Base-by-base conservation (phyloP, 2,113 vertebrate genomes). In the Nannospalax galili region DNA sequence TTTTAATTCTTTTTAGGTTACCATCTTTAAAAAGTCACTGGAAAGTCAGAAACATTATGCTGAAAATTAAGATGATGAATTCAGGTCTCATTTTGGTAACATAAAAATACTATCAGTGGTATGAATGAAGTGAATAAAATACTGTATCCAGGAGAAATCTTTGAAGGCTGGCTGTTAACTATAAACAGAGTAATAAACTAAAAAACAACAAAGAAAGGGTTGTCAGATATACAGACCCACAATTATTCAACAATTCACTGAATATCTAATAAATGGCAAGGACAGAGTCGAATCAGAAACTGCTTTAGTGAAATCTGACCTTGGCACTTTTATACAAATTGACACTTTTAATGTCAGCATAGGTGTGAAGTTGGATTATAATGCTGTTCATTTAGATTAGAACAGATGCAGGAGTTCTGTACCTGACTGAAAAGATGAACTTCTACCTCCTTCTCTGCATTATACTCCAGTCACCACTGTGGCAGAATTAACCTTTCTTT, bases 361-460 rank as follows among this genome's bases (percentile, higher is more conserved):
- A 96, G n/a, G 58, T 93, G 40, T 98, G 97, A 84, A 96, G 79
- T 84, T 96, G 97, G 93, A 94, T 98, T 97, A 98, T 98, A 98
- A 78, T 96, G 62, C 26, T 91, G 94, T 97, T 97, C 95, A 96
- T 97, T 98, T 90, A 37, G 90, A 94, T 95, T 94, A 97, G 94
- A 97, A 96, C 95, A 98, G 98, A 98, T 97, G 95, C 95, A 97
- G 96, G n/a, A n/a, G n/a, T n/a, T n/a, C n/a, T n/a, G n/a, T n/a
- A n/a, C n/a, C n/a, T n/a, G n/a, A n/a, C n/a, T n/a, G n/a, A n/a
- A n/a, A n/a, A n/a, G n/a, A n/a, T n/a, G n/a, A n/a, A n/a, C n/a
- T 98, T 88, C 42, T 58, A 95, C 86, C 95, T 98, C 92, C 92
- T 96, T 97, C 97, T 84, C 89, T 85, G 69, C 88, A 96, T 79